phyloP scores from a whole-genome alignment of 2,797 vertebrate species.

The Ciconia nigra region DNA sequence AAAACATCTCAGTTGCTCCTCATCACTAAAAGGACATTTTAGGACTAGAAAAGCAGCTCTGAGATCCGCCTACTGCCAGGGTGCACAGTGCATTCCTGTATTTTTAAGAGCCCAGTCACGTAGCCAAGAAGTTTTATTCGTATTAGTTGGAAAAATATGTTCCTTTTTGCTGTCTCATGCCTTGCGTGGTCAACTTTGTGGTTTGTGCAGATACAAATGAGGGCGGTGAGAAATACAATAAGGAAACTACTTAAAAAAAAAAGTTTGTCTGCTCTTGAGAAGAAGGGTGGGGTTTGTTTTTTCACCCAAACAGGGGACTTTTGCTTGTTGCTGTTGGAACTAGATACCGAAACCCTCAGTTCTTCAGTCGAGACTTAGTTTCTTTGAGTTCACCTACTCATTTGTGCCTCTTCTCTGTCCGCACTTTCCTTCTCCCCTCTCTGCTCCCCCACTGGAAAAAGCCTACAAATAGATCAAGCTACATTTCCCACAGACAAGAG shows the following conservation, averaged over 20 bases:
- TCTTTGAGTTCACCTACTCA: background rate
- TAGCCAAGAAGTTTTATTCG: background rate
- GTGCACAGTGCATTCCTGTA: background rate
- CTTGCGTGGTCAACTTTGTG: background rate
- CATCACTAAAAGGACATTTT: background rate
- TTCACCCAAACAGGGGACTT: background rate
- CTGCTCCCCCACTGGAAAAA: background rate
- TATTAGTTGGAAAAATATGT: background rate
- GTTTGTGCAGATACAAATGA: background rate
- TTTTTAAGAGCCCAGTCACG: background rate
- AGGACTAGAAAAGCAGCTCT: background rate
- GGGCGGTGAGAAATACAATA: background rate
- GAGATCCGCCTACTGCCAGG: background rate
- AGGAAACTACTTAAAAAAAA: background rate
- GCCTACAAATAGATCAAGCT: conserved; percentile 10
- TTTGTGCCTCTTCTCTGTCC: background rate
- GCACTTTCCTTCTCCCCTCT: background rate
- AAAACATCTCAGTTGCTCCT: background rate
- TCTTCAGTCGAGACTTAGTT: background rate
- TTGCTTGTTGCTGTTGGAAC: background rate
- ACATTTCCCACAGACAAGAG: background rate
- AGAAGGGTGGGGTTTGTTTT: background rate
- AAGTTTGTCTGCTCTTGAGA: background rate
- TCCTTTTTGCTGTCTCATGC: background rate
- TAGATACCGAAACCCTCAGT: background rate